These are phyloP conservation scores for Perizoma affinitatum DNA, from an alignment of 2,888 invertebrate genomes.

Conservation along the genomic window DNA sequence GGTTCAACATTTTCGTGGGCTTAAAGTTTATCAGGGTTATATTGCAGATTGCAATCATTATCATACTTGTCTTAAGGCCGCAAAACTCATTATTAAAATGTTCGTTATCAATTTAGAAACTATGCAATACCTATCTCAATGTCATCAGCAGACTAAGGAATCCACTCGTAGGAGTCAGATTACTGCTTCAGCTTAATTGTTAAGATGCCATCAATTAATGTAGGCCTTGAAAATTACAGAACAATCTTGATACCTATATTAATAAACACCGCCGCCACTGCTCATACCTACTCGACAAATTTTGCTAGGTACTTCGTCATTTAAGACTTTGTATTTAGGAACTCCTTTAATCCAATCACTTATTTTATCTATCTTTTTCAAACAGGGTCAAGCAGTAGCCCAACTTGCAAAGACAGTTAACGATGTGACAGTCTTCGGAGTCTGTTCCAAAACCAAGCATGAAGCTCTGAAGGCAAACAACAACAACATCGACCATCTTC, in stretches of 20 bases:
- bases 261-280: too few species aligned
- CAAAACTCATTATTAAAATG: background rate
- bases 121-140: conserved; percentile 10
- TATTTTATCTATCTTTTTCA: conserved; percentile 4
- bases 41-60: background rate
- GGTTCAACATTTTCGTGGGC: background rate
- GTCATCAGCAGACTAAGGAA: conserved; percentile 12
- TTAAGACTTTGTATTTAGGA: background rate
- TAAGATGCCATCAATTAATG: conserved; percentile 16
- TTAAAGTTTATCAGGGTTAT: background rate
- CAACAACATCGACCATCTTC: conserved; percentile 88
- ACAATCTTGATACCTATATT: conserved; percentile 12
- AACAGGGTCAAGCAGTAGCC: conserved; percentile 92
- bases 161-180: conserved; percentile 17
- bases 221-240: conserved; percentile 7
- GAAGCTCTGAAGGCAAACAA: conserved; percentile 90
- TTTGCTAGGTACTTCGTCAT: background rate
- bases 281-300: background rate
- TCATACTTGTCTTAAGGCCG: background rate
- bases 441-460: conserved; percentile 93
- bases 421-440: conserved; percentile 92
- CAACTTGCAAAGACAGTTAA: conserved; percentile 92
- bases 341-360: background rate
- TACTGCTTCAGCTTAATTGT: conserved; percentile 1
- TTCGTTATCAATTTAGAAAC: conserved; percentile 2